A percentile compares a stretch with the other conserved stretches of the same genome.
phyloP scores from a whole-genome alignment of 2,888 invertebrate species.

The Perizoma affinitatum region DNA sequence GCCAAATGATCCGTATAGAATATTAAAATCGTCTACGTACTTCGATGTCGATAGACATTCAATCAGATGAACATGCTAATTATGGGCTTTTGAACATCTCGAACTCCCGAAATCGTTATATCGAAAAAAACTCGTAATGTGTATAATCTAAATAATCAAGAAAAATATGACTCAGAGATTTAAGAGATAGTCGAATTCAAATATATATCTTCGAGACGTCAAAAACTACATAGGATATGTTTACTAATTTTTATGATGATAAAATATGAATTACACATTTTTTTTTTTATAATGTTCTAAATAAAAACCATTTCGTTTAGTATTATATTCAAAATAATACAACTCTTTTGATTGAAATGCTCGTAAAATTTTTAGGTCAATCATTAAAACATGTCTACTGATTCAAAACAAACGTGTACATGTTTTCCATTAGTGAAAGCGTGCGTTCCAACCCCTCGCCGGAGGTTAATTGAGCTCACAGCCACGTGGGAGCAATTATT shows the following conservation, averaged over 20 bases:
- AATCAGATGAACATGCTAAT: slow-evolving; percentile 27
- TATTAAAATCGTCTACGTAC: slow-evolving; percentile 57
- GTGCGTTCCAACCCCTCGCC: slow-evolving; percentile 60
- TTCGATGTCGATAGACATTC: slow-evolving; percentile 24
- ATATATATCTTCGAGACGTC: no score
- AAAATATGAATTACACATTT: no score
- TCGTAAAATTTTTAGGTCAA: slow-evolving; percentile 41
- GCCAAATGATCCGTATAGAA: slow-evolving; percentile 78
- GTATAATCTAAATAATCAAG: no score
- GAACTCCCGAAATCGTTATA: background rate
- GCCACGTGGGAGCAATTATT: slow-evolving; percentile 82
- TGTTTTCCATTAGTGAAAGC: slow-evolving; percentile 60
- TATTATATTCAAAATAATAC: background rate
- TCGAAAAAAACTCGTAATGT: no score
- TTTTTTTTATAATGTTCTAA: background rate
- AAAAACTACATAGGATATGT: no score
- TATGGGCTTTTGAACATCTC: background rate
- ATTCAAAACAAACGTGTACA: slow-evolving; percentile 46
- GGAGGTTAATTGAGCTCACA: slow-evolving; percentile 70
- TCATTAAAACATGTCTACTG: slow-evolving; percentile 45
- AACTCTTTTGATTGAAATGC: background rate
- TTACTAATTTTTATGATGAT: no score
- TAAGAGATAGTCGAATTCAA: no score
- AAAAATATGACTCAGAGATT: no score
- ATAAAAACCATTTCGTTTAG: background rate